Evolutionary conservation across 2,888 invertebrate species (phyloP).

Genomic region (Drosophila parthenogenetica): DNA sequence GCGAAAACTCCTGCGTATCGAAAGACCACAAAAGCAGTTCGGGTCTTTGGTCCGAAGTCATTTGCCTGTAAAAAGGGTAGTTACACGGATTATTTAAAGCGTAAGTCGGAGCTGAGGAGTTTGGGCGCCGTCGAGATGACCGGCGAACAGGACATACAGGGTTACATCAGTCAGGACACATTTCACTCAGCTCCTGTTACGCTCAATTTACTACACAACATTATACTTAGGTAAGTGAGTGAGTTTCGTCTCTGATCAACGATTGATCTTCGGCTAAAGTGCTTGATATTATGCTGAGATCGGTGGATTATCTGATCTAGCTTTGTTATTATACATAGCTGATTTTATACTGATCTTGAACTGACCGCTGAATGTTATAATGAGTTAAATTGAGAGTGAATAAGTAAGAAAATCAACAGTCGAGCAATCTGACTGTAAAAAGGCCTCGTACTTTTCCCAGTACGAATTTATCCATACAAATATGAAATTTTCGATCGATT

Average conservation of each 20-base stretch:
- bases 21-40: slow-evolving; percentile 23
- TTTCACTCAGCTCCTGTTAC: slow-evolving; percentile 84
- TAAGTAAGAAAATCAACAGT: too few relatives aligned
- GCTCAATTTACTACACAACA: slow-evolving; percentile 74
- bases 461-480: too few relatives aligned
- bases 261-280: neutral
- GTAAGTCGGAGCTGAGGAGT: slow-evolving; percentile 26
- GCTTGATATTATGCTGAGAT: neutral
- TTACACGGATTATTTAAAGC: slow-evolving; percentile 34
- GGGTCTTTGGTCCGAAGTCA: slow-evolving; percentile 48
- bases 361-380: too few relatives aligned
- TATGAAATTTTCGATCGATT: too few relatives aligned
- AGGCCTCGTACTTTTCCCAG: too few relatives aligned
- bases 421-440: too few relatives aligned
- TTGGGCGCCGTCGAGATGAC: slow-evolving; percentile 65
- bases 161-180: slow-evolving; percentile 88
- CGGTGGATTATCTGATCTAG: neutral
- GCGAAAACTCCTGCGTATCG: slow-evolving; percentile 12
- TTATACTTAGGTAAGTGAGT: slow-evolving; percentile 84
- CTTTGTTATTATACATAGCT: too few relatives aligned
- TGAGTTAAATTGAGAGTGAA: too few relatives aligned
- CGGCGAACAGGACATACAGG: slow-evolving; percentile 28
- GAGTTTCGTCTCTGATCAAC: neutral
- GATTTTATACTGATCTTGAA: too few relatives aligned
- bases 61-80: slow-evolving; percentile 52